Conservation (phyloP, 2,888 invertebrate species). For the Cryptocephalus moraei region DNA sequence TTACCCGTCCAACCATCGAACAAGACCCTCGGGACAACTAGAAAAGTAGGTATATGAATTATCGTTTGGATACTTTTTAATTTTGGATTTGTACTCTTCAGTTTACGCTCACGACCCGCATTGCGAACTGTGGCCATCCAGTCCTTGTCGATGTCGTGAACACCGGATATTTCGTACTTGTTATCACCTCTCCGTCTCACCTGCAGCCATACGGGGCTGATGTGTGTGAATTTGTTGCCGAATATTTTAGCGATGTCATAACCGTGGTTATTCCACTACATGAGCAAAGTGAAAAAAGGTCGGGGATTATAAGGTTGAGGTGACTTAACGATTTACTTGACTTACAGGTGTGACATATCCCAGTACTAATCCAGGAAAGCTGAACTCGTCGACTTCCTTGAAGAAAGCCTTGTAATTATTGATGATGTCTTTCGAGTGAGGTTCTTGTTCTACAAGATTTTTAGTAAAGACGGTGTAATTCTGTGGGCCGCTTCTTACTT, state of each 20-base stretch:
- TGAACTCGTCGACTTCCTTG: slow-evolving; percentile 53
- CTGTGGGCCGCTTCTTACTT: slow-evolving; percentile 25
- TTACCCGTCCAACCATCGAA: slow-evolving; percentile 77
- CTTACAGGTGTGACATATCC: slow-evolving; percentile 88
- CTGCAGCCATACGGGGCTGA: slow-evolving; percentile 95
- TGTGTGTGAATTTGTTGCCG: slow-evolving; percentile 77
- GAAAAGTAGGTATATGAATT: slow-evolving; percentile 24
- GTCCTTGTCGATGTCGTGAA: slow-evolving; percentile 75
- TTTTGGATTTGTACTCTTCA: slow-evolving; percentile 46
- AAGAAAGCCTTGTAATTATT: slow-evolving; percentile 66
- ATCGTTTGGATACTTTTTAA: too few species aligned
- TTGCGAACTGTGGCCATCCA: slow-evolving; percentile 70
- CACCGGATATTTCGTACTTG: slow-evolving; percentile 56
- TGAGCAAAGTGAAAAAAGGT: too few species aligned
- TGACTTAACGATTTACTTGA: slow-evolving; percentile 12
- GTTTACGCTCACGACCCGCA: slow-evolving; percentile 41
- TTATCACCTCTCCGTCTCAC: slow-evolving; percentile 53
- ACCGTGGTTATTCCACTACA: slow-evolving; percentile 91
- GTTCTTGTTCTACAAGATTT: slow-evolving; percentile 57
- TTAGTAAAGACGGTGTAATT: slow-evolving; percentile 51
- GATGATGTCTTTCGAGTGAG: slow-evolving; percentile 62
- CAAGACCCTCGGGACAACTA: slow-evolving; percentile 80
- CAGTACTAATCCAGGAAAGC: slow-evolving; percentile 65
- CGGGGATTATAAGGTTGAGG: too few species aligned
- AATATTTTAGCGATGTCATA: slow-evolving; percentile 87